phyloP scores from a whole-genome alignment of 2,113 vertebrate species.

The Platycercus adscitus region DNA sequence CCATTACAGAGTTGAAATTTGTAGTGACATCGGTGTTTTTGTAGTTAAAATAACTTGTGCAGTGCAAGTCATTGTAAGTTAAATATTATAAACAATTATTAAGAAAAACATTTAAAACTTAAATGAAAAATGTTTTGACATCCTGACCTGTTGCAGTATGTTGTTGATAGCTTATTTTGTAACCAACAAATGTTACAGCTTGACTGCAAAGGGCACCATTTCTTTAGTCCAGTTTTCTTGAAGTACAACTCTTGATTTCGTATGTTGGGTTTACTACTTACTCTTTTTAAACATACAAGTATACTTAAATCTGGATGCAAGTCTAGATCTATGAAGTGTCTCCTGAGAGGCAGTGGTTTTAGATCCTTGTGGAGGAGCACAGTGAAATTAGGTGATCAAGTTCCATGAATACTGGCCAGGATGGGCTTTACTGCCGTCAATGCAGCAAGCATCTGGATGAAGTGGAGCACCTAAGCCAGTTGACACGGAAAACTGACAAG shows the following conservation, averaged over 20 bases:
- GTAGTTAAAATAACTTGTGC: not conserved
- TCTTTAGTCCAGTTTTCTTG: not conserved
- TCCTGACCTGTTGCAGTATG: not conserved
- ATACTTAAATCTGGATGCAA: not conserved
- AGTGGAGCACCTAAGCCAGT: not conserved
- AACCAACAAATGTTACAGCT: not conserved
- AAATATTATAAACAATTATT: not conserved
- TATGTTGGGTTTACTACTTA: not conserved
- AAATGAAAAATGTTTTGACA: not conserved
- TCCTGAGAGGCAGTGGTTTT: not conserved
- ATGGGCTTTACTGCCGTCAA: not conserved
- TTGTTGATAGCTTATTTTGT: not conserved
- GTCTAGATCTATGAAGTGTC: not conserved
- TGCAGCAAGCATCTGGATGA: not conserved
- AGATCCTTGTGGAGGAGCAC: rapidly evolving
- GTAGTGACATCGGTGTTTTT: not conserved
- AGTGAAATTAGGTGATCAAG: not conserved
- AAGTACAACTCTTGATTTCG: not conserved
- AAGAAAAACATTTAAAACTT: not conserved
- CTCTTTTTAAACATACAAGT: not conserved
- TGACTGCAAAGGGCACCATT: not conserved
- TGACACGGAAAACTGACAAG: not conserved
- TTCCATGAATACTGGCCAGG: not conserved
- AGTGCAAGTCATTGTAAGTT: not conserved
- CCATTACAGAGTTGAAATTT: not conserved